These are phyloP conservation scores for Abrostola triplasia DNA, from an alignment of 2,888 invertebrate genomes.

Conservation along the genomic window DNA sequence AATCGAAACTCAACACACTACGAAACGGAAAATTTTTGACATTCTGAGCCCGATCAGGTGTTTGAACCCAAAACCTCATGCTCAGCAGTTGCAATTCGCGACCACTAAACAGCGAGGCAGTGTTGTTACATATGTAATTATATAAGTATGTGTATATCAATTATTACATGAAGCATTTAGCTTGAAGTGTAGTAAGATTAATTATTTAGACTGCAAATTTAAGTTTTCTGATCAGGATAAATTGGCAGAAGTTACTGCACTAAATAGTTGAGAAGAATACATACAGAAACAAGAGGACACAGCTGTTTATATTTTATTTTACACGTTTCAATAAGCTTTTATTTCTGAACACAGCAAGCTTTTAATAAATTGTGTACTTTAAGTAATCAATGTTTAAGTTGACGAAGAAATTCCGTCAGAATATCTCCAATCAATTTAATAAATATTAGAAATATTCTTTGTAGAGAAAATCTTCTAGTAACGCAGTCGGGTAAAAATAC, in stretches of 20 bases:
- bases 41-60: too few relatives aligned
- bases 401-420: conserved; percentile 21
- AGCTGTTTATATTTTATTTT: conserved; percentile 5
- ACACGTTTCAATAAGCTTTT: conserved; percentile 13
- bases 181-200: neutral
- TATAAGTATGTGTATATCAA: too few relatives aligned
- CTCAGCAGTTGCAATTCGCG: too few relatives aligned
- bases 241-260: too few relatives aligned
- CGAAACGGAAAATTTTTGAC: too few relatives aligned
- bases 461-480: neutral
- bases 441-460: conserved; percentile 4
- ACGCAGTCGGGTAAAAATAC: too few relatives aligned
- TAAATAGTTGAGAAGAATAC: neutral
- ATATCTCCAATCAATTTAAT: conserved; percentile 14
- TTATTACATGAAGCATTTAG: too few relatives aligned
- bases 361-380: conserved; percentile 29
- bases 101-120: too few relatives aligned
- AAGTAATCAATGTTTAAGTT: conserved; percentile 40
- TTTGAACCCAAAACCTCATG: too few relatives aligned
- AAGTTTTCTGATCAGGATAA: neutral
- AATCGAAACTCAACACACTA: too few relatives aligned
- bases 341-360: conserved; percentile 6
- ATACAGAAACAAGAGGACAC: neutral
- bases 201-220: neutral
- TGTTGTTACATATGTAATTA: too few relatives aligned